Base-by-base conservation (phyloP, 92 coral and sea anemone genomes). In the Scolanthus callimorphus region DNA sequence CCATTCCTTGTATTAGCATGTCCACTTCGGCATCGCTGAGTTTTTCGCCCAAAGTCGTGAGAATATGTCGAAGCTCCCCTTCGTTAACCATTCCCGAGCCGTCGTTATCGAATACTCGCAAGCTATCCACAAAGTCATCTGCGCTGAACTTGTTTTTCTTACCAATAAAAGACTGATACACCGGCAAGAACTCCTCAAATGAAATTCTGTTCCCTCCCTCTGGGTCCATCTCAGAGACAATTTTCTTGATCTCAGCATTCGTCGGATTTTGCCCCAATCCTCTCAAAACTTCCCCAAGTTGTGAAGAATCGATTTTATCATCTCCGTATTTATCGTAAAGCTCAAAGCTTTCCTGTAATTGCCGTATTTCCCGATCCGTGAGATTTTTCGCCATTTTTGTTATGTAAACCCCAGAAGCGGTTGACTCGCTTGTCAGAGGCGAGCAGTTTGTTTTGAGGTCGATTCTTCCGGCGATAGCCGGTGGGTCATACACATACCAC, bases 211-310 rank as follows among this genome's bases (percentile, higher is more conserved):
- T 78, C 34, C 59, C 79, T 4, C 96, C 92, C 3, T 60, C 78
- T 3, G 99, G 85, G 62, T 90, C 91, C 31, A 94, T 60, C 65
- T 94, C 96, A n/a, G 60, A 65, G 29, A 89, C 66, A 49, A 84
- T 85, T 68, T 94, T 94, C 43, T 78, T 81, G 49, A 94, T 80
- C 37, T 94, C 99, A 52, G 85, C 88, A 67, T 94, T 87, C 0
- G 99, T 94, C 3, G 99, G 99, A 57, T 94, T 94, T 70, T 88
- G 82, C 1, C 96, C 95, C 17, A 84, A 72, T n/a, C 96, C 88
- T 39, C 99, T 76, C 13, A 94, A 67, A 20, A 80, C 91, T 26
- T 88, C 94, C 1, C 94, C 99, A 49, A 94, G 70, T 48, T 70
- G 80, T 15, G 76, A 2, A 15, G 96, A 81, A 49, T 94, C 99